A percentile compares a stretch with the other conserved stretches of the same genome.
Conservation (phyloP, 1,140 invertebrate species). For the Argopecten irradians region DNA sequence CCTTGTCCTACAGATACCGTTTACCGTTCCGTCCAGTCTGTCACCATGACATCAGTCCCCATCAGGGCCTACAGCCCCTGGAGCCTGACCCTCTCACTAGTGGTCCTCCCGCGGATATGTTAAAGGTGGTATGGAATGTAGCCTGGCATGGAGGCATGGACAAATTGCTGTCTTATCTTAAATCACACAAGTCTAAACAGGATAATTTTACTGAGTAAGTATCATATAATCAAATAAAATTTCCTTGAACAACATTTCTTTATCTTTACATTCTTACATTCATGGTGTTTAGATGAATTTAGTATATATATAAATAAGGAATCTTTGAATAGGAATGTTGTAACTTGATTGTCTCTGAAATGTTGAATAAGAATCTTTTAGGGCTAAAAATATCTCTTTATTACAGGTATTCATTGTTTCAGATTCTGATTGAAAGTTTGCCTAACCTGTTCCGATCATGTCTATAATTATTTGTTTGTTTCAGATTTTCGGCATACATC, state of each 20-base stretch:
- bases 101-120: conserved; percentile 66
- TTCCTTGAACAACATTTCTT: no score
- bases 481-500: neutral
- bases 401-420: no score
- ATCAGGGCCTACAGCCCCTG: conserved; percentile 50
- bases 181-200: conserved; percentile 41
- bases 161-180: conserved; percentile 56
- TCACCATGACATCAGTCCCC: conserved; percentile 68
- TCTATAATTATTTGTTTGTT: neutral
- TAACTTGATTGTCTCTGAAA: no score
- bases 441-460: no score
- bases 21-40: conserved; percentile 68
- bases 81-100: conserved; percentile 64
- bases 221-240: no score
- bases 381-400: no score
- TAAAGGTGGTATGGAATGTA: conserved; percentile 72
- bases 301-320: no score
- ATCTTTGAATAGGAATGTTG: no score
- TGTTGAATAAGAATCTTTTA: no score
- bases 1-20: conserved; percentile 62
- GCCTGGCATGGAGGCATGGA: conserved; percentile 73
- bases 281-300: no score
- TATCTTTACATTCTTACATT: no score
- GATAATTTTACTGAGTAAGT: conserved; percentile 56
- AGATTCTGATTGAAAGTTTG: no score